Conservation (phyloP, 2,113 vertebrate species). For the Cettia cetti region DNA sequence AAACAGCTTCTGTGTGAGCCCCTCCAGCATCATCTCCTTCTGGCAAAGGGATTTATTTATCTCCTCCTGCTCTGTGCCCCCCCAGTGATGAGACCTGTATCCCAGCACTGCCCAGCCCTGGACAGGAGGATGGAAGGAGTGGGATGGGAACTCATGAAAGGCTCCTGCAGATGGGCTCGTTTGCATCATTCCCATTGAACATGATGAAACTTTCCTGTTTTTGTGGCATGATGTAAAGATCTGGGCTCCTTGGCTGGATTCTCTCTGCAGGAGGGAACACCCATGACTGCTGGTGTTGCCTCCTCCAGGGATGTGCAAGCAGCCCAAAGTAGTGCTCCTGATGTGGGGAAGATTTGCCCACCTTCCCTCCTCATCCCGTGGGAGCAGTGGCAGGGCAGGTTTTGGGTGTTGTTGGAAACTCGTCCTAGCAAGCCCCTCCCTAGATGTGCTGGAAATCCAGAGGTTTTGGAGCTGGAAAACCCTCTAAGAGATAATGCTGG, state of each 20-base stretch:
- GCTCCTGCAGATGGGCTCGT: neutral
- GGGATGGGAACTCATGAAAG: neutral
- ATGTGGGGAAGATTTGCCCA: neutral
- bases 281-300: neutral
- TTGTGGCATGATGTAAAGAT: neutral
- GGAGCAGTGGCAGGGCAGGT: neutral
- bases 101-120: neutral
- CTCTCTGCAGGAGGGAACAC: neutral
- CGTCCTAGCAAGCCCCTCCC: neutral
- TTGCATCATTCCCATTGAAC: neutral
- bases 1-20: neutral
- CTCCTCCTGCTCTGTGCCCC: rapidly evolving
- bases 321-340: neutral
- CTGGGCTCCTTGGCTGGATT: neutral
- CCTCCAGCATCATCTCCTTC: neutral
- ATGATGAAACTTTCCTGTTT: neutral
- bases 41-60: neutral
- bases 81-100: rapidly evolving
- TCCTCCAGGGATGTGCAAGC: neutral
- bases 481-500: neutral
- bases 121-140: neutral
- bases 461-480: neutral
- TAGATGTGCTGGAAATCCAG: neutral
- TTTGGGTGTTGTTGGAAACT: rapidly evolving
- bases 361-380: neutral